These are phyloP conservation scores for Alfaro cultratus DNA, from an alignment of 2,797 vertebrate species.

Conservation along the genomic window DNA sequence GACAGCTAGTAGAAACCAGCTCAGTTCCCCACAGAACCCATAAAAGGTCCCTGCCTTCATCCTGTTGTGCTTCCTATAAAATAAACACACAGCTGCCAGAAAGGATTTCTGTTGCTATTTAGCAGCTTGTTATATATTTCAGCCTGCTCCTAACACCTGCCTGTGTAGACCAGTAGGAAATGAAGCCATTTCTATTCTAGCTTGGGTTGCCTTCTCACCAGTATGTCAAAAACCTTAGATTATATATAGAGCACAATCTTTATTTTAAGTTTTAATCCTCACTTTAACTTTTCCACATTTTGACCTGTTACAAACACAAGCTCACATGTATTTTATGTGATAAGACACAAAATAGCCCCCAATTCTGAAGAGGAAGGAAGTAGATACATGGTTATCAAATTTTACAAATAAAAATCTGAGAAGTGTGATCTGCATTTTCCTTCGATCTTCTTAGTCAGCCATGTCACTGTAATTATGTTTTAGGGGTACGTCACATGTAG, in stretches of 20 bases:
- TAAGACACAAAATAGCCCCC: neutral
- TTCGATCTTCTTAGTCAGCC: neutral
- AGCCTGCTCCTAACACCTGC: conserved; percentile 50
- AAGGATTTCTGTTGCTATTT: conserved; percentile 52
- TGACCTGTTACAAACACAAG: neutral
- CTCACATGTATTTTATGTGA: neutral
- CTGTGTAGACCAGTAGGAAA: conserved; percentile 58
- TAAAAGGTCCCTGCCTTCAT: conserved; percentile 47
- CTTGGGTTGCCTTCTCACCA: conserved; percentile 27
- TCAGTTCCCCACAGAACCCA: conserved; percentile 39
- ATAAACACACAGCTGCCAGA: conserved; percentile 58
- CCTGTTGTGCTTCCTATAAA: conserved; percentile 51
- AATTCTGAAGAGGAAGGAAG: neutral
- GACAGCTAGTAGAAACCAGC: conserved; percentile 55
- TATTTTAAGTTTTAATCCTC: neutral
- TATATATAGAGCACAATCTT: conserved; percentile 15
- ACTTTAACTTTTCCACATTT: neutral
- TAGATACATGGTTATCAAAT: neutral
- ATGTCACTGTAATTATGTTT: neutral
- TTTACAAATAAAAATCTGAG: neutral
- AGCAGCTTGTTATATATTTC: conserved; percentile 30
- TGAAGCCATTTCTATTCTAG: conserved; percentile 59
- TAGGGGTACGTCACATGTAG: neutral
- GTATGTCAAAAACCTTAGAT: conserved; percentile 34
- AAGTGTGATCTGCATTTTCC: neutral